phyloP scores from a whole-genome alignment of 2,888 invertebrate species.

The Lycophotia porphyrea region DNA sequence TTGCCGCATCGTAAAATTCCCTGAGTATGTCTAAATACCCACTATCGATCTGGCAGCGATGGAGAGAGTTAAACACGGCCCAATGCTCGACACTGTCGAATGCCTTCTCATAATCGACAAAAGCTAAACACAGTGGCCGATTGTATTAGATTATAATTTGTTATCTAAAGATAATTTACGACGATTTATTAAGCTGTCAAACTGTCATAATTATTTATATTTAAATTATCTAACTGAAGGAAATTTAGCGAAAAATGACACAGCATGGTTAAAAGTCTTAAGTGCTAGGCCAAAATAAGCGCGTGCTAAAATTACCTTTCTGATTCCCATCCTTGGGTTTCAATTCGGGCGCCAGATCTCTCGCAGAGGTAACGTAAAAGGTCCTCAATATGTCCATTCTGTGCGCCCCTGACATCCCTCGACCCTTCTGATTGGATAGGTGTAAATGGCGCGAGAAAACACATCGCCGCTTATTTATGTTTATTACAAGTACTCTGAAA shows the following conservation, averaged over 20 bases:
- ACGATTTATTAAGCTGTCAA: background rate
- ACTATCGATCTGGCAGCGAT: too few species aligned
- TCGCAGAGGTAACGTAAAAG: constrained; percentile 93
- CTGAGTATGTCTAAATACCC: too few species aligned
- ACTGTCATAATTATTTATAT: background rate
- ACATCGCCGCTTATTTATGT: constrained; percentile 92
- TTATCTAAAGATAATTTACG: background rate
- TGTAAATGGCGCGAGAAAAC: constrained; percentile 93
- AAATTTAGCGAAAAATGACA: background rate
- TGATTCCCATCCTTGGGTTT: constrained; percentile 67
- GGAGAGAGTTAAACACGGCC: too few species aligned
- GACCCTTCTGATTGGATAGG: constrained; percentile 87
- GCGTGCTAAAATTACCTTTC: constrained; percentile 68
- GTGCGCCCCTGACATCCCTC: constrained; percentile 91
- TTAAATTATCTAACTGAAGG: background rate
- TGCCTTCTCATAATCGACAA: too few species aligned
- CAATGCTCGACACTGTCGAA: too few species aligned
- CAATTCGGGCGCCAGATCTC: constrained; percentile 83
- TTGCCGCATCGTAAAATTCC: too few species aligned
- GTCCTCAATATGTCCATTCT: constrained; percentile 93
- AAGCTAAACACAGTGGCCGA: too few species aligned
- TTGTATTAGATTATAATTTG: too few species aligned
- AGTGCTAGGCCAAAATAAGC: background rate
- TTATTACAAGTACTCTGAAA: constrained; percentile 92
- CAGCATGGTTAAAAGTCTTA: background rate